A percentile compares a stretch with the other conserved stretches of the same genome.
Evolutionary conservation across 2,888 invertebrate species (phyloP).

Genomic region (Xanthia icteritia): DNA sequence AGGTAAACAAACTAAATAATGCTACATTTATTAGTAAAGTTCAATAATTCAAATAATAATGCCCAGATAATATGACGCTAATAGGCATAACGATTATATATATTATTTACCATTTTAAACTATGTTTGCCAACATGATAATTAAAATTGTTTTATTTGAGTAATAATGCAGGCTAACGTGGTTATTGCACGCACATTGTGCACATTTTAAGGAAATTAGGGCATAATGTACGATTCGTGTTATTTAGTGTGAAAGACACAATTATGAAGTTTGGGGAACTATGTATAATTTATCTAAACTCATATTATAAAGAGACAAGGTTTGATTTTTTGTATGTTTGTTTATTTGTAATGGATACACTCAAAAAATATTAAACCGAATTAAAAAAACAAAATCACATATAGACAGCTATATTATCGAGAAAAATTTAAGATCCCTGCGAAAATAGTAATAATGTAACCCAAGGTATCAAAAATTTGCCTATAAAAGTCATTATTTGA

Average conservation of each 20-base stretch:
- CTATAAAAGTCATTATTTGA: no score
- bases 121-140: slow-evolving; percentile 4
- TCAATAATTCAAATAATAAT: neutral
- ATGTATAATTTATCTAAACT: no score
- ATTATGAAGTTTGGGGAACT: neutral
- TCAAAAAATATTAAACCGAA: no score
- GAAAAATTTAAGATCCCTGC: no score
- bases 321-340: no score
- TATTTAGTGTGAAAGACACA: neutral
- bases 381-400: no score
- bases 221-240: neutral
- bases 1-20: slow-evolving; percentile 4
- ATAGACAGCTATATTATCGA: no score
- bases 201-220: slow-evolving; percentile 26
- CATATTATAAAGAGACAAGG: no score
- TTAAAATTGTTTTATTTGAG: slow-evolving; percentile 27
- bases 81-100: neutral
- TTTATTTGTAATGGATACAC: no score
- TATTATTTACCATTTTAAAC: slow-evolving; percentile 13
- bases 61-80: slow-evolving; percentile 9
- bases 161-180: slow-evolving; percentile 28
- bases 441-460: no score
- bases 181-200: slow-evolving; percentile 17
- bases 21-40: no score
- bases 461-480: no score